Percentiles rank a stretch among this genome's conserved stretches.
phyloP scores from a whole-genome alignment of 2,888 invertebrate species.

The Aphelenchoides bicaudatus region DNA sequence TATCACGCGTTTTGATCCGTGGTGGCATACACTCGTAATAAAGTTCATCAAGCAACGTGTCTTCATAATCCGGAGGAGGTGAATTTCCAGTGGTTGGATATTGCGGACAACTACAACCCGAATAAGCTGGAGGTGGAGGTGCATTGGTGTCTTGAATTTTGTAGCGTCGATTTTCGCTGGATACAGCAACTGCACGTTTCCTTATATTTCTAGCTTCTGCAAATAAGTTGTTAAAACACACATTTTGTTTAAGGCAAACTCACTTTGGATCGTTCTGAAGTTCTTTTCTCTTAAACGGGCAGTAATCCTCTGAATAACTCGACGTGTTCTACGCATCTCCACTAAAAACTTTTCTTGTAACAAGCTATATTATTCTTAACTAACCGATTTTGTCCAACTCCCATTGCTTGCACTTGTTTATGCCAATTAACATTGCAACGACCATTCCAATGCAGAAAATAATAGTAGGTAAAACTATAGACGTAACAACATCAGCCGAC shows the following conservation, averaged over 20 bases:
- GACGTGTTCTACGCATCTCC: conserved; percentile 58
- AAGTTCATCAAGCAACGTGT: conserved; percentile 57
- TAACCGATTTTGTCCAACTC: conserved; percentile 59
- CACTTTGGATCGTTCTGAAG: conserved; percentile 58
- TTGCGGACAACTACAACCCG: neutral
- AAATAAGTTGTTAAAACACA: conserved; percentile 12
- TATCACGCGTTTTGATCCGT: neutral
- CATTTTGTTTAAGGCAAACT: conserved; percentile 19
- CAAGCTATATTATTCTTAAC: too few relatives aligned
- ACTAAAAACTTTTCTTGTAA: too few relatives aligned
- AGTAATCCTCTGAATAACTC: conserved; percentile 58
- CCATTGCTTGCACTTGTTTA: conserved; percentile 61
- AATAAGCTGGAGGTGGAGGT: neutral
- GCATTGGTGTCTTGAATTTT: neutral
- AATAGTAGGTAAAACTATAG: conserved; percentile 60
- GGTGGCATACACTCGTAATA: conserved; percentile 53
- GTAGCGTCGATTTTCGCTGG: too few relatives aligned
- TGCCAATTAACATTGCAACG: conserved; percentile 59
- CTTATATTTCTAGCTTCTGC: conserved; percentile 52
- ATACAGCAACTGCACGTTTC: conserved; percentile 14
- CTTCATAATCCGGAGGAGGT: conserved; percentile 60
- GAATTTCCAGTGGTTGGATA: conserved; percentile 42
- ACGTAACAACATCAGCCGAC: conserved; percentile 50
- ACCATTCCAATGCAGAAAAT: conserved; percentile 59
- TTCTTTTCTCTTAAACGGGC: conserved; percentile 57